Base-by-base conservation (phyloP, 2,888 invertebrate genomes). In the Microctonus hyperodae region DNA sequence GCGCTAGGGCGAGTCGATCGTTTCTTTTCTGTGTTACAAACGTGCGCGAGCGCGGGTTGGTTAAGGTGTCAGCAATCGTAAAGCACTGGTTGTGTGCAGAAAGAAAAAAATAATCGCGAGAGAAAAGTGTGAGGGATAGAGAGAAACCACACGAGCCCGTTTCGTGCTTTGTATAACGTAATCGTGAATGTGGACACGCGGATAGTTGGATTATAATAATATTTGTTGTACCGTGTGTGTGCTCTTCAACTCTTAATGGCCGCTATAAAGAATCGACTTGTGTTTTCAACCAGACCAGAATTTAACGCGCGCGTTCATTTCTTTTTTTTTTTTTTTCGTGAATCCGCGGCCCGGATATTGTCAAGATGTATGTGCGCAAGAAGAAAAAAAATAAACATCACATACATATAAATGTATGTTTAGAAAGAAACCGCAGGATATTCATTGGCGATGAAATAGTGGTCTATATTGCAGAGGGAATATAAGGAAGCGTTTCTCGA, bases 11-110 rank as follows among this genome's bases (percentile, higher is more conserved):
- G 60, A 25, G 50, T 28, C 20, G 33, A 60, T 31, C 16, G 33
- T 22, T n/a, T 48, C 13, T 20, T 16, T 16, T 44, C n/a, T 22
- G 50, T 28, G 44, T 16, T 16, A 23, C 11, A 11, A n/a, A n/a
- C 37, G 37, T 37, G 35, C 35, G 37, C 3, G 37, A 44, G 16
- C 44, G 16, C 58, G 33, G 68, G 70, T 74, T 71, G 72, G 75
- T 72, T 44, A 75, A 65, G 77, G 79, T 78, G 79, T 80, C 80
- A 75, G 78, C 72, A 73, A 63, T 78, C 80, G 76, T 78, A 77
- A 78, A 80, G 73, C 68, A 69, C 63, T 63, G n/a, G 50, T 16
- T 35, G 31, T 50, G 35, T 22, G 35, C 35, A n/a, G n/a, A n/a
- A n/a, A n/a, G n/a, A n/a, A n/a, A n/a, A n/a, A n/a, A n/a, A 31